phyloP scores from a whole-genome alignment of 2,113 vertebrate genomes.

The Galeopterus variegatus region DNA sequence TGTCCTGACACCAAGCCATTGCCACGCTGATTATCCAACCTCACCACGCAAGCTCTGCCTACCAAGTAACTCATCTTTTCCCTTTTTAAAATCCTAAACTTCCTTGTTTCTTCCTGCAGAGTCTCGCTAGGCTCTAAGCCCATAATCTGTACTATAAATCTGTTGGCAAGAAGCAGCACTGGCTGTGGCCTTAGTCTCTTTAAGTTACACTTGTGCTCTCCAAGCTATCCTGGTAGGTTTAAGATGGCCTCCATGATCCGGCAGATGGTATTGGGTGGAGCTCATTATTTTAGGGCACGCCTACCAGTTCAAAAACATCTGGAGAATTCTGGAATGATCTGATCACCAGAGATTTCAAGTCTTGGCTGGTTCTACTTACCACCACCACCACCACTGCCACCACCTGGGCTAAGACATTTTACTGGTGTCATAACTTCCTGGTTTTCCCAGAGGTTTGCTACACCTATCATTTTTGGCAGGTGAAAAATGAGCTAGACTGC shows the following conservation, averaged over 20 bases:
- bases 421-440: background rate
- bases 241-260: background rate
- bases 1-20: background rate
- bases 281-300: background rate
- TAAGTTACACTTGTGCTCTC: background rate
- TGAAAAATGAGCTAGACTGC: background rate
- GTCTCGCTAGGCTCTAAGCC: background rate
- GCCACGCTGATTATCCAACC: background rate
- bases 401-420: background rate
- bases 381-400: background rate
- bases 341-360: background rate
- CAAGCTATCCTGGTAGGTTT: background rate
- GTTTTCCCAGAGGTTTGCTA: background rate
- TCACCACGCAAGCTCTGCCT: background rate
- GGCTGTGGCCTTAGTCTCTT: background rate
- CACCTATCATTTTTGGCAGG: background rate
- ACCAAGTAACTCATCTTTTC: background rate
- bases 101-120: background rate
- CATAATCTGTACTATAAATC: background rate
- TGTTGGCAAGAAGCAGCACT: background rate
- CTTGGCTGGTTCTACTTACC: background rate
- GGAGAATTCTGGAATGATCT: background rate
- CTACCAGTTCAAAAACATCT: background rate
- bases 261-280: accelerated
- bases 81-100: background rate